These are phyloP conservation scores for Jaculus jaculus DNA, from an alignment of 2,113 vertebrate genomes.

Conservation along the genomic window DNA sequence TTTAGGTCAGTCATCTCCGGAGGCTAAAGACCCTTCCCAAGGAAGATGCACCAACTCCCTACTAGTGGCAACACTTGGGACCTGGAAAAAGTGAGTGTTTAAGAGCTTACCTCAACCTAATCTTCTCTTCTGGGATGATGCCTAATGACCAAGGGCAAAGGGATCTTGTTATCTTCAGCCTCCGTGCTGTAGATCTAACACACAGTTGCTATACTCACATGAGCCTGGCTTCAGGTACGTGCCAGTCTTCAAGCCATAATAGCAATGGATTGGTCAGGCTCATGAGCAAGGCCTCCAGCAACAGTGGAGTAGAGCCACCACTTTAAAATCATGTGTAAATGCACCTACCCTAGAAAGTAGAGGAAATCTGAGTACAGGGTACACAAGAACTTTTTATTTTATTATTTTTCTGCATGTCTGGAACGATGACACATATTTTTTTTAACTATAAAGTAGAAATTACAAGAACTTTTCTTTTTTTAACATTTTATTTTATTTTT, in stretches of 20 bases:
- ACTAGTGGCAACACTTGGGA: neutral
- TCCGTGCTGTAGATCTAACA: neutral
- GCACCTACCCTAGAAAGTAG: neutral
- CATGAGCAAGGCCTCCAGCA: neutral
- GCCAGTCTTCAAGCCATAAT: neutral
- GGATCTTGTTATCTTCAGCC: neutral
- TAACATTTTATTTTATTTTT: no score
- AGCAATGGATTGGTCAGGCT: neutral
- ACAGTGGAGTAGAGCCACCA: neutral
- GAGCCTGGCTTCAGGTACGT: no score
- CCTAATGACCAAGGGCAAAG: neutral
- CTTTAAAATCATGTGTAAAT: neutral
- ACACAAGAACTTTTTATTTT: slow-evolving; percentile 15
- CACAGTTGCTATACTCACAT: neutral
- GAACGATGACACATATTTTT: slow-evolving; percentile 23
- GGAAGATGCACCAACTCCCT: neutral
- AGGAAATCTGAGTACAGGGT: neutral
- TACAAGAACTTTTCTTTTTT: neutral
- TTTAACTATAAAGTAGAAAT: slow-evolving; percentile 16
- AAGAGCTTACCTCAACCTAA: neutral
- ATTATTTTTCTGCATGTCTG: slow-evolving; percentile 32
- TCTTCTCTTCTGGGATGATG: neutral
- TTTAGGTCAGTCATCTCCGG: neutral
- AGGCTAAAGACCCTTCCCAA: neutral
- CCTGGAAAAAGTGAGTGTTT: neutral